Percentiles rank a stretch among this genome's conserved stretches.
phyloP scores from a whole-genome alignment of 2,888 invertebrate genomes.

The Pristionchus arcanus region DNA sequence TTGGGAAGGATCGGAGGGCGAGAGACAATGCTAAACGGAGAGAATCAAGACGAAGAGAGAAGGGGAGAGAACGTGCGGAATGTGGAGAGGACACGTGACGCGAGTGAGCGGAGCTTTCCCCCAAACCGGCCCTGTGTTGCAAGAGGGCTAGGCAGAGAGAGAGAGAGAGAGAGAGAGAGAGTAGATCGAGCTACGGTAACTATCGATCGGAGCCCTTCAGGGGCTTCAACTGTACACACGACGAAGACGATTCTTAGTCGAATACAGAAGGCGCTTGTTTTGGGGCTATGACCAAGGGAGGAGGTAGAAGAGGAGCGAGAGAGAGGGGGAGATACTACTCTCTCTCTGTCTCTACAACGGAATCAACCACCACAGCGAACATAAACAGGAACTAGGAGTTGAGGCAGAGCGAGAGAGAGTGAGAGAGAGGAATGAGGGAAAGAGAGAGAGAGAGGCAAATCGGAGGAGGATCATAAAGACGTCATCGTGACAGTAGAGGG shows the following conservation, averaged over 20 bases:
- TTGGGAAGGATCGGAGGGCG: background rate
- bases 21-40: background rate
- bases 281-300: constrained; percentile 45
- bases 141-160: constrained; percentile 3
- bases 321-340: constrained; percentile 39
- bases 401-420: background rate
- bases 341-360: constrained; percentile 40
- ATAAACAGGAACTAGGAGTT: constrained; percentile 10
- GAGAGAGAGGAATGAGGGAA: background rate
- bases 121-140: constrained; percentile 27
- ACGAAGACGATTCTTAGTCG: constrained; percentile 9
- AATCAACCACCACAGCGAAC: constrained; percentile 39
- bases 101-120: background rate
- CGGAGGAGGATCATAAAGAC: background rate
- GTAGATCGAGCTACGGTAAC: constrained; percentile 19
- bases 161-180: background rate
- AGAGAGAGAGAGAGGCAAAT: background rate
- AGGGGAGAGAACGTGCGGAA: constrained; percentile 4
- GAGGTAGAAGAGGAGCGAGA: constrained; percentile 26
- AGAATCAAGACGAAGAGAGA: background rate
- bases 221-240: background rate
- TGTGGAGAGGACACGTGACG: constrained; percentile 10
- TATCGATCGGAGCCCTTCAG: background rate
- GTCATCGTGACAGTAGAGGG: background rate
- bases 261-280: constrained; percentile 49